Conservation (phyloP, 2,113 vertebrate species). For the Craseonycteris thonglongyai region DNA sequence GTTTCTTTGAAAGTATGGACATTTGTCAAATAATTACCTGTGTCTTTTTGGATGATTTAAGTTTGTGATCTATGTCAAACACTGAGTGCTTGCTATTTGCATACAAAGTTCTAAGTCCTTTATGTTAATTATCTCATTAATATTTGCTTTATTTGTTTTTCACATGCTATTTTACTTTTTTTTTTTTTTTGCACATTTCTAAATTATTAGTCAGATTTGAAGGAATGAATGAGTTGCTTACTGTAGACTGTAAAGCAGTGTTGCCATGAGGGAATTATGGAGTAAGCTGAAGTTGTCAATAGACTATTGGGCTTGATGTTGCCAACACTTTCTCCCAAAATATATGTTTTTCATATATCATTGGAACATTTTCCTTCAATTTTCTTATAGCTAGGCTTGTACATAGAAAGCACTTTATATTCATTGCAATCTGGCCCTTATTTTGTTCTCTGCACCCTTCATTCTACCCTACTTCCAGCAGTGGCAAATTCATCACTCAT, state of each 20-base stretch:
- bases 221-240: not conserved
- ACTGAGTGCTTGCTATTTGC: not conserved
- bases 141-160: conserved; percentile 23
- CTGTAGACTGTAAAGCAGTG: not conserved
- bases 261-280: not conserved
- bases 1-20: not conserved
- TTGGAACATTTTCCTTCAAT: not conserved
- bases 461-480: not conserved
- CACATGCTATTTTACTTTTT: not conserved
- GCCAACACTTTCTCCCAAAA: not conserved
- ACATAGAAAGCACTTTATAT: not conserved
- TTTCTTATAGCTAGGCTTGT: not conserved
- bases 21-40: not conserved
- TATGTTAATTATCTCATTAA: conserved; percentile 15
- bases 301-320: not conserved
- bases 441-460: not conserved
- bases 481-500: not conserved
- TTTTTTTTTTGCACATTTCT: conserved; percentile 3
- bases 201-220: not conserved
- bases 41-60: not conserved
- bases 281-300: not conserved
- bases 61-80: not conserved
- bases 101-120: not conserved
- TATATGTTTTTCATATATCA: not conserved
- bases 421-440: not conserved